Percentiles rank a stretch among this genome's conserved stretches.
Conservation (phyloP, 2,113 vertebrate genomes). For the Chloebia gouldiae region DNA sequence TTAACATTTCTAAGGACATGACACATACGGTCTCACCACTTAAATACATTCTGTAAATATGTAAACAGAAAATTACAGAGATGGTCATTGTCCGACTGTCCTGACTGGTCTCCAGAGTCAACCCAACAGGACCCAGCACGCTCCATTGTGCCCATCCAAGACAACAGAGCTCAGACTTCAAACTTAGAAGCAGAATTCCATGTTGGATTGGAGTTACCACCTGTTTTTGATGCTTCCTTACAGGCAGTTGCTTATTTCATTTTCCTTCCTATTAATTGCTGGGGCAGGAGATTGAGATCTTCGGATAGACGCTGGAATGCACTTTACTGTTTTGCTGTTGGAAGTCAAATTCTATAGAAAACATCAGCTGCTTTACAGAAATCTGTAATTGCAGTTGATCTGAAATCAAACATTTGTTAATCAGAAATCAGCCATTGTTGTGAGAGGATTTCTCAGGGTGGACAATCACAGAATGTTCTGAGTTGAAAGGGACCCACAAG, state of each 20-base stretch:
- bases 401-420: not conserved
- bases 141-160: not conserved
- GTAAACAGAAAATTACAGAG: conserved; percentile 44
- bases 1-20: conserved; percentile 61
- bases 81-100: conserved; percentile 38
- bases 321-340: not conserved
- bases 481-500: not conserved
- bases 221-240: not conserved
- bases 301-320: not conserved
- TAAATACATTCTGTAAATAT: not conserved
- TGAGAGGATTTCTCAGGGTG: not conserved
- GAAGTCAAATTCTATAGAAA: not conserved
- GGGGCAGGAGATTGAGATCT: not conserved
- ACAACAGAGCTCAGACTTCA: not conserved
- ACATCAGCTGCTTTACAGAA: not conserved
- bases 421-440: not conserved
- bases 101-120: not conserved
- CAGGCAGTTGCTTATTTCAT: not conserved
- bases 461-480: not conserved
- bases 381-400: not conserved
- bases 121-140: not conserved
- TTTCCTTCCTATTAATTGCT: not conserved
- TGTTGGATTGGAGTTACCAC: not conserved
- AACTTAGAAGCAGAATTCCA: not conserved
- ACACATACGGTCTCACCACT: conserved; percentile 21